Base-by-base conservation (phyloP, 2,113 vertebrate genomes). In the Varanus salvator region DNA sequence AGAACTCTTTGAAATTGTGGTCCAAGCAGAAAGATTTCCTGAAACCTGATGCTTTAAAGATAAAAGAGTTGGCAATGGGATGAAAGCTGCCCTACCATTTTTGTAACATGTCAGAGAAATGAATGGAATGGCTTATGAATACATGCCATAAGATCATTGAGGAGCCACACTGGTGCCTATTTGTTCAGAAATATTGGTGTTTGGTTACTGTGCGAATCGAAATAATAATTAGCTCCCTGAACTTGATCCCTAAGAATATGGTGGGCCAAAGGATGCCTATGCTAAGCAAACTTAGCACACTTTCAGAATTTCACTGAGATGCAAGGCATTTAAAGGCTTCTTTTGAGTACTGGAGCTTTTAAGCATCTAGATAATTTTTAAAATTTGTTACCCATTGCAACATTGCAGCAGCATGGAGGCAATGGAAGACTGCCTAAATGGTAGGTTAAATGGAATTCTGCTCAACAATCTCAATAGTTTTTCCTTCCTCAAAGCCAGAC, bases 21-120 rank as follows among this genome's bases (percentile, higher is more conserved):
- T 95, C 93, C 89, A 93, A 91, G 88, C 93, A 94, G 94, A 95
- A 95, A 95, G 92, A 89, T 94, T 97, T 94, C 94, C 92, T 96
- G 97, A 97, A 98, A 98, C 96, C 90, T 94, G 97, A 98, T 97
- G 96, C 95, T 92, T 94, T 90, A 84, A 90, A 94, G 96, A 97
- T 97, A 97, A 97, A 97, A 97, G 94, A 86, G 78, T 71, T 95
- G 91, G 95, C 94, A 95, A 90, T 34, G 87, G 48, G 95, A 96
- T 96, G 88, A 97, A 97, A 97, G 95, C 84, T 80, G 92, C 85
- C 88, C 90, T 91, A 31, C 88, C 92, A 91, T n/a, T 91, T 66
- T 44, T 38, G 34, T 3, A 72, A 72, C 88, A n/a, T 91, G 91
- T 93, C 88, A 91, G 80, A 93, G 92, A 94, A 97, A 94, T 94